Evolutionary conservation across 2,113 vertebrate genomes (phyloP).

Genomic region (Mobula hypostoma): DNA sequence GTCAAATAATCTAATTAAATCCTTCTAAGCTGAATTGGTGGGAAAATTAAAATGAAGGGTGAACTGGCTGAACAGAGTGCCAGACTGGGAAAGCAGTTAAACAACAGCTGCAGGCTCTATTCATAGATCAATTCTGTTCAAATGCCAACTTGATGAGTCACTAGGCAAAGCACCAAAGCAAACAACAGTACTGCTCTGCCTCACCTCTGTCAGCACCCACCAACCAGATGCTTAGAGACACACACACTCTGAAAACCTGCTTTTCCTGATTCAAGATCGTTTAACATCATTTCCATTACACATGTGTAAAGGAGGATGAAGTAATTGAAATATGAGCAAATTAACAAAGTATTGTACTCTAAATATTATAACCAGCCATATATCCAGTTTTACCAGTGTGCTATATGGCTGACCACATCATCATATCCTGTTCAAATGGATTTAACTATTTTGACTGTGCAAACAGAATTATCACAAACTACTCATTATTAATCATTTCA

Average conservation of each 20-base stretch:
- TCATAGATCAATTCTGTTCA: neutral
- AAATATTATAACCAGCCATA: neutral
- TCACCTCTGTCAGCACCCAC: neutral
- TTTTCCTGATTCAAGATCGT: neutral
- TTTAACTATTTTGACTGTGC: neutral
- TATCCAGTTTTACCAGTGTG: neutral
- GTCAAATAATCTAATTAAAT: neutral
- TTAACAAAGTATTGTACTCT: neutral
- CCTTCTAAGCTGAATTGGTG: neutral
- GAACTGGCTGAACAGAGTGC: neutral
- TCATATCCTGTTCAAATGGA: neutral
- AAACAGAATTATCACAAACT: neutral
- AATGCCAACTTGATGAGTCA: neutral
- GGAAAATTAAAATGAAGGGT: neutral
- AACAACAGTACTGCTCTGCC: neutral
- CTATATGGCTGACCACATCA: neutral
- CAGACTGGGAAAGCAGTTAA: neutral
- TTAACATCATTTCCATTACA: too few relatives aligned
- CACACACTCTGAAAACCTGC: neutral
- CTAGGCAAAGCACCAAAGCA: neutral
- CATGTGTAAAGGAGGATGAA: too few relatives aligned
- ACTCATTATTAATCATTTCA: neutral
- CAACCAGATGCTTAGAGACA: neutral
- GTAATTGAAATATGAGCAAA: neutral
- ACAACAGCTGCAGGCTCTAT: neutral